Conservation (phyloP, 2,113 vertebrate genomes). For the Rallus limicola region DNA sequence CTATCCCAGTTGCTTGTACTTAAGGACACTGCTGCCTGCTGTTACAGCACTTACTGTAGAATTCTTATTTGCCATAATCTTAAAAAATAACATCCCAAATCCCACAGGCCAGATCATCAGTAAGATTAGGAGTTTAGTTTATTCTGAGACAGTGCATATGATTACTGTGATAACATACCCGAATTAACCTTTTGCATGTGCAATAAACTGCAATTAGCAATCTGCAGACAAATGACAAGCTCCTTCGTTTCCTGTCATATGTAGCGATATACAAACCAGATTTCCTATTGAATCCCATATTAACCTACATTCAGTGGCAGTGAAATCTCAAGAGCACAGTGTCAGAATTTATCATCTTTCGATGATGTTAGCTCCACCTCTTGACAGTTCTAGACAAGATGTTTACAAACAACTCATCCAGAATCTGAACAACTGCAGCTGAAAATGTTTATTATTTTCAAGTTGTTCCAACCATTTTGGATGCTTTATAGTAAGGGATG, state of each 20-base stretch:
- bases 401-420: constrained; percentile 32
- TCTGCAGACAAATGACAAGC: constrained; percentile 46
- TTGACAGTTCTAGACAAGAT: constrained; percentile 2
- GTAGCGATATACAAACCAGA: constrained; percentile 27
- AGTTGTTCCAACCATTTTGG: constrained; percentile 1
- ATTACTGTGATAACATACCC: not conserved
- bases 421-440: not conserved
- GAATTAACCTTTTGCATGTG: constrained; percentile 43
- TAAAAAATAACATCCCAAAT: not conserved
- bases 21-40: not conserved
- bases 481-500: not conserved
- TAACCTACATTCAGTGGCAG: constrained; percentile 60
- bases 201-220: constrained; percentile 54
- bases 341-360: constrained; percentile 57
- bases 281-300: constrained; percentile 64
- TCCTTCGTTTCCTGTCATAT: constrained; percentile 29
- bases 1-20: not conserved
- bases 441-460: not conserved
- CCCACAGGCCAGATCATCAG: not conserved
- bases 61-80: not conserved
- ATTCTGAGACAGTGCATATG: not conserved
- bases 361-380: constrained; percentile 28
- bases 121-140: not conserved
- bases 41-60: not conserved
- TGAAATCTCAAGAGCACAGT: constrained; percentile 8